Conservation (phyloP, 2,113 vertebrate genomes). For the Takifugu flavidus region DNA sequence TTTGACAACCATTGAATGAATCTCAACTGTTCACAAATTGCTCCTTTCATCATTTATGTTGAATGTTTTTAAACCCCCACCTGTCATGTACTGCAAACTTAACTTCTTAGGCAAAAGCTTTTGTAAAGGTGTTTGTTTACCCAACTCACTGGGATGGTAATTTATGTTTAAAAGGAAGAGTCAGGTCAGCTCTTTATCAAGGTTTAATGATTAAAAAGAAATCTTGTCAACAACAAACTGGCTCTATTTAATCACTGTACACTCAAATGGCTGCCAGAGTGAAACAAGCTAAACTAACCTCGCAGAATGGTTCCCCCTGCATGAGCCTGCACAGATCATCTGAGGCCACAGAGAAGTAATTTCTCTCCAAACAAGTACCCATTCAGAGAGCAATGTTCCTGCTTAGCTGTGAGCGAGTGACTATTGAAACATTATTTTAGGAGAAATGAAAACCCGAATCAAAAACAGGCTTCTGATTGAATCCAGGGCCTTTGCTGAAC, state of each 20-base stretch:
- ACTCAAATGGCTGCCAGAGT: slow-evolving; percentile 6
- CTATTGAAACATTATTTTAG: slow-evolving; percentile 55
- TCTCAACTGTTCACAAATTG: no score
- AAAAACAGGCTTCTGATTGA: slow-evolving; percentile 57
- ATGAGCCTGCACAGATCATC: slow-evolving; percentile 32
- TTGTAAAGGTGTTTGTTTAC: no score
- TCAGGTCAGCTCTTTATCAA: no score
- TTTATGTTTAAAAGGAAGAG: not conserved
- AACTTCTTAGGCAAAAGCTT: no score
- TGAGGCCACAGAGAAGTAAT: slow-evolving; percentile 41
- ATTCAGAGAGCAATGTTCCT: slow-evolving; percentile 41
- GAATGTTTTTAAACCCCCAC: no score
- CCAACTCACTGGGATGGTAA: no score
- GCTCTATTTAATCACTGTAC: not conserved
- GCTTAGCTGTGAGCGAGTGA: slow-evolving; percentile 46
- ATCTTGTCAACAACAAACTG: not conserved
- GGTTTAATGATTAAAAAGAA: not conserved
- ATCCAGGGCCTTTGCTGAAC: slow-evolving; percentile 63
- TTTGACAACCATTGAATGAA: no score
- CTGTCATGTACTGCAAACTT: no score
- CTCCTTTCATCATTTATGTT: no score
- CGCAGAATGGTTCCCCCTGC: slow-evolving; percentile 17
- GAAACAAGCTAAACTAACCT: slow-evolving; percentile 38
- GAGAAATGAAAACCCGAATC: slow-evolving; percentile 56
- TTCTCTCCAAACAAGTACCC: slow-evolving; percentile 38